Conservation (phyloP, 2,113 vertebrate genomes). For the Rhadina sibilatrix region DNA sequence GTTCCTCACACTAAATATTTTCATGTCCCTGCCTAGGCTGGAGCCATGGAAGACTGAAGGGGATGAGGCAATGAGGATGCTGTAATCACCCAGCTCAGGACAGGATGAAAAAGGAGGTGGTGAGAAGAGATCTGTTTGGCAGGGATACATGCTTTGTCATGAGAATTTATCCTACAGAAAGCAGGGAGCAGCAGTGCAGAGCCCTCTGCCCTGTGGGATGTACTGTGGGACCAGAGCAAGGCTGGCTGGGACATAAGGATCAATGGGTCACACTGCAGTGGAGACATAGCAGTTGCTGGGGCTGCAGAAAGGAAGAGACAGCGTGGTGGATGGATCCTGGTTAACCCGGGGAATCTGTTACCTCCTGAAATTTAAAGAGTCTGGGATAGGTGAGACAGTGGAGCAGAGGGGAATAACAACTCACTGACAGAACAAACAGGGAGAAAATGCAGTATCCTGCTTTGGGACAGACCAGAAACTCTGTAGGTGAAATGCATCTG, state of each 20-base stretch:
- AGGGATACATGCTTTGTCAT: neutral
- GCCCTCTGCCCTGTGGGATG: neutral
- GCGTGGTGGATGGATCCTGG: neutral
- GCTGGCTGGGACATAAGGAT: neutral
- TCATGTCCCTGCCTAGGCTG: neutral
- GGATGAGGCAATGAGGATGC: neutral
- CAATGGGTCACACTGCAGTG: fast-evolving
- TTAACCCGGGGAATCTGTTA: neutral
- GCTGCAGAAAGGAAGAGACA: neutral
- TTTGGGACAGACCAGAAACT: neutral
- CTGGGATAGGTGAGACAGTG: neutral
- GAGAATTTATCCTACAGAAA: neutral
- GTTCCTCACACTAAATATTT: neutral
- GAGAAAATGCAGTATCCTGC: neutral
- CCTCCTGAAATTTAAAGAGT: neutral
- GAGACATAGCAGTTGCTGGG: neutral
- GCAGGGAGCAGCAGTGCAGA: neutral
- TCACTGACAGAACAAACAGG: neutral
- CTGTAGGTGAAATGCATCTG: neutral
- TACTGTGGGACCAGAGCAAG: neutral
- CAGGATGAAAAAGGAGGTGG: neutral
- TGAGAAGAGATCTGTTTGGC: neutral
- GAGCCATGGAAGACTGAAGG: neutral
- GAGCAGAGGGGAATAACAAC: neutral
- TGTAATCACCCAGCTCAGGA: neutral